phyloP scores from a whole-genome alignment of 2,888 invertebrate genomes.

The Caenorhabditis becei region DNA sequence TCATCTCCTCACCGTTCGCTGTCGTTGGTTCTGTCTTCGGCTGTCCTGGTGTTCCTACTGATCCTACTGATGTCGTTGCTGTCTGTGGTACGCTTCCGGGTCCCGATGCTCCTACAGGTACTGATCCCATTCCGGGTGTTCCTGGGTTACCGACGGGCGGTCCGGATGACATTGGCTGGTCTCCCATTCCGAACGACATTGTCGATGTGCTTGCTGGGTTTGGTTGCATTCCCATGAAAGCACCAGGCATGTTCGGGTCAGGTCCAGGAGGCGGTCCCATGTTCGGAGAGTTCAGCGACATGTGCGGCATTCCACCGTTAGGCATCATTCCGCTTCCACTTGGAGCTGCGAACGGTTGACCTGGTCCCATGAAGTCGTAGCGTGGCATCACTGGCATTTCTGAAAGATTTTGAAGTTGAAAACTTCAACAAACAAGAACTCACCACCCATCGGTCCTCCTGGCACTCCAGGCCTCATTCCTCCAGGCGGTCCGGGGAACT shows the following conservation, averaged over 20 bases:
- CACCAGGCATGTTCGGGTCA: constrained; percentile 58
- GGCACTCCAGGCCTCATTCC: constrained; percentile 61
- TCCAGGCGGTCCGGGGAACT: constrained; percentile 57
- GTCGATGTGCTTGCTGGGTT: constrained; percentile 37
- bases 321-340: constrained; percentile 72
- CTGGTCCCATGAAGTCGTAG: constrained; percentile 51
- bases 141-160: constrained; percentile 64
- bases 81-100: constrained; percentile 65
- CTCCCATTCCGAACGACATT: constrained; percentile 67
- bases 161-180: constrained; percentile 57
- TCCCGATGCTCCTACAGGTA: constrained; percentile 29
- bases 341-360: constrained; percentile 40
- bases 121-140: constrained; percentile 56
- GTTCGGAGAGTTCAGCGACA: constrained; percentile 73
- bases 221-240: constrained; percentile 61
- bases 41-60: constrained; percentile 43
- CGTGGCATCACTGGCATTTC: constrained; percentile 55
- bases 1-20: constrained; percentile 70
- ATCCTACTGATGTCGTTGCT: constrained; percentile 40
- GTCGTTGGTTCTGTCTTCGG: constrained; percentile 35
- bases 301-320: constrained; percentile 67
- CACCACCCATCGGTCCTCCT: constrained; percentile 57
- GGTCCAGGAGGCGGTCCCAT: constrained; percentile 52
- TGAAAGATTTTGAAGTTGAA: constrained; percentile 1
- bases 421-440: neutral